Evolutionary conservation across 1,140 invertebrate genomes (phyloP).

Genomic region (Rhagoletis pomonella): DNA sequence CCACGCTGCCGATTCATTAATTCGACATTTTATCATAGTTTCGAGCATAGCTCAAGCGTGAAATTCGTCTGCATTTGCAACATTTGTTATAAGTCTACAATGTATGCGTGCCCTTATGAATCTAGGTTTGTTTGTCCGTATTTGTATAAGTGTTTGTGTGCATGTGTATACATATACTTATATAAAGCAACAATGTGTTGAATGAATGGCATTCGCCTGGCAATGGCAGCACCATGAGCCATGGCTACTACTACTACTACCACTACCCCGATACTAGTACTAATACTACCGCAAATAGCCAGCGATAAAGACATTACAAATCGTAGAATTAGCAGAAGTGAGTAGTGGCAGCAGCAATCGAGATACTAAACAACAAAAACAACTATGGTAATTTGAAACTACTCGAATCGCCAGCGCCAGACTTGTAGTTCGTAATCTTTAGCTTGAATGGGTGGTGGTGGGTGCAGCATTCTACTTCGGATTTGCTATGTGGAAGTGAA

Average conservation of each 20-base stretch:
- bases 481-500: not conserved
- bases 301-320: not conserved
- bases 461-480: too few species aligned
- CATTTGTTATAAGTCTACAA: conserved; percentile 47
- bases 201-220: conserved; percentile 11
- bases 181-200: not conserved
- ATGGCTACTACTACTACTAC: not conserved
- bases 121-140: not conserved
- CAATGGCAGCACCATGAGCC: not conserved
- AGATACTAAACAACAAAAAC: not conserved
- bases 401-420: not conserved
- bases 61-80: conserved; percentile 47
- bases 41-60: conserved; percentile 48
- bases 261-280: not conserved
- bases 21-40: conserved; percentile 48
- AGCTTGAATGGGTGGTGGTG: too few species aligned
- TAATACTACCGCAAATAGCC: conserved; percentile 17
- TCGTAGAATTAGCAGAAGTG: conserved; percentile 22
- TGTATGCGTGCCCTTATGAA: not conserved
- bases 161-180: not conserved
- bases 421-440: not conserved
- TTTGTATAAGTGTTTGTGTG: not conserved
- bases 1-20: conserved; percentile 30
- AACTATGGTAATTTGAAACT: not conserved
- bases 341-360: not conserved